Conservation (phyloP, 2,797 vertebrate genomes). For the Enteromius fasciolatus region DNA sequence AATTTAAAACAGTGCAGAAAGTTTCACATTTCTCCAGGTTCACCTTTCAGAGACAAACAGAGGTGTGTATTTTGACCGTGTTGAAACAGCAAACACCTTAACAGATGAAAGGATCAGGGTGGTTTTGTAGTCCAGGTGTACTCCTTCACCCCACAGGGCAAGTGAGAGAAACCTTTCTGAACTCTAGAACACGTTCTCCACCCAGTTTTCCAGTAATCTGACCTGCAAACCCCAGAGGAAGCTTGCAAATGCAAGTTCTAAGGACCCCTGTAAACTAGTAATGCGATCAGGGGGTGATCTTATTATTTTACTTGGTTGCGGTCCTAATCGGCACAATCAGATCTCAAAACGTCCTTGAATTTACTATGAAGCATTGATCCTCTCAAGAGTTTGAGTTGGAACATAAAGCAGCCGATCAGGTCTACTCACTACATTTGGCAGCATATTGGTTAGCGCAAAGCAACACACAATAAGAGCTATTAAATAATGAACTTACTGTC, state of each 20-base stretch:
- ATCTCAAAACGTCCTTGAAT: background rate
- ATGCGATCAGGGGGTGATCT: background rate
- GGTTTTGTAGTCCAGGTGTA: constrained; percentile 6
- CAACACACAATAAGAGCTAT: background rate
- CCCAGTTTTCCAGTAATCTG: constrained; percentile 30
- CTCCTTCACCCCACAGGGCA: constrained; percentile 28
- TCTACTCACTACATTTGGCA: background rate
- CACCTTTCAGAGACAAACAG: constrained; percentile 7
- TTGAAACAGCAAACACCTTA: constrained; percentile 8
- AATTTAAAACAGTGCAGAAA: background rate
- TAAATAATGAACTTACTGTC: constrained; percentile 75
- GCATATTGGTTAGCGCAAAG: background rate
- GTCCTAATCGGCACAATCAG: background rate
- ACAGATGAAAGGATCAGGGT: constrained; percentile 29
- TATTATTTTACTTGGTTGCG: background rate
- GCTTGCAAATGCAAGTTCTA: background rate
- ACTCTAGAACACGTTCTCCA: constrained; percentile 28
- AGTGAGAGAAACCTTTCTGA: constrained; percentile 14
- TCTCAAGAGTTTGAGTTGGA: background rate
- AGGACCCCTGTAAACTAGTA: background rate
- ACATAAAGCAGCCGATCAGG: constrained; percentile 10
- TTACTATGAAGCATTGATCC: background rate
- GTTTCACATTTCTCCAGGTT: constrained; percentile 13
- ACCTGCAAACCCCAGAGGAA: background rate
- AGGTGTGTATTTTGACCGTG: constrained; percentile 13